Conservation (phyloP, 2,888 invertebrate genomes). For the Platynereis dumerilii region DNA sequence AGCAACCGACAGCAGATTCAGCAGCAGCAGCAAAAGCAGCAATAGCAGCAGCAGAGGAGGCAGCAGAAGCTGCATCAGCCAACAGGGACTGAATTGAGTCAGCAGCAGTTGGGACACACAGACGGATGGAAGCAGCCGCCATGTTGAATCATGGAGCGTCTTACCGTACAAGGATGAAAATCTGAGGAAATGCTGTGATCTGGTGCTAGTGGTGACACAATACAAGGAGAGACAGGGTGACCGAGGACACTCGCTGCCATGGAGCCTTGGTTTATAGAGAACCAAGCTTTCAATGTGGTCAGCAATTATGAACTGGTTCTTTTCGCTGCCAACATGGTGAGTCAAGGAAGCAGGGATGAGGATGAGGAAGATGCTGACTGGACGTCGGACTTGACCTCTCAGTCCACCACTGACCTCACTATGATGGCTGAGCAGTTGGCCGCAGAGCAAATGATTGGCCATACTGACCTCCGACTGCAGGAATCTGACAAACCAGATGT, state of each 20-base stretch:
- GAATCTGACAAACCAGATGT: too few species aligned
- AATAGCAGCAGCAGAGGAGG: conserved; percentile 8
- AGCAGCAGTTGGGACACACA: too few species aligned
- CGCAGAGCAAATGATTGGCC: conserved; percentile 9
- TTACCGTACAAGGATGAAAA: too few species aligned
- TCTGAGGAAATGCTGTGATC: background rate
- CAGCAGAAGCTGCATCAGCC: too few species aligned
- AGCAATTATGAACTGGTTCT: conserved; percentile 30
- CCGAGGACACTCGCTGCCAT: too few species aligned
- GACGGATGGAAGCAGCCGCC: too few species aligned
- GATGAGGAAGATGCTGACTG: background rate
- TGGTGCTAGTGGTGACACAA: background rate
- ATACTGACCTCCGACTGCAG: too few species aligned
- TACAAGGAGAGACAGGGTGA: background rate
- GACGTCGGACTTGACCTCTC: background rate
- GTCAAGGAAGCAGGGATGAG: background rate
- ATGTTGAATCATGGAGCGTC: too few species aligned
- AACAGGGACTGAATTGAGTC: background rate
- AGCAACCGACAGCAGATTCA: conserved; percentile 8
- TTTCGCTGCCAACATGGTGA: conserved; percentile 24
- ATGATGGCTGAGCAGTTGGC: conserved; percentile 17
- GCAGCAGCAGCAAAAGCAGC: conserved; percentile 14
- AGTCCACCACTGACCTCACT: conserved; percentile 8
- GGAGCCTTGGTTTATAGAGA: conserved; percentile 30
- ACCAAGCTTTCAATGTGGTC: conserved; percentile 21